Base-by-base conservation (phyloP, 2,888 invertebrate species). In the Cheilosia grossa region DNA sequence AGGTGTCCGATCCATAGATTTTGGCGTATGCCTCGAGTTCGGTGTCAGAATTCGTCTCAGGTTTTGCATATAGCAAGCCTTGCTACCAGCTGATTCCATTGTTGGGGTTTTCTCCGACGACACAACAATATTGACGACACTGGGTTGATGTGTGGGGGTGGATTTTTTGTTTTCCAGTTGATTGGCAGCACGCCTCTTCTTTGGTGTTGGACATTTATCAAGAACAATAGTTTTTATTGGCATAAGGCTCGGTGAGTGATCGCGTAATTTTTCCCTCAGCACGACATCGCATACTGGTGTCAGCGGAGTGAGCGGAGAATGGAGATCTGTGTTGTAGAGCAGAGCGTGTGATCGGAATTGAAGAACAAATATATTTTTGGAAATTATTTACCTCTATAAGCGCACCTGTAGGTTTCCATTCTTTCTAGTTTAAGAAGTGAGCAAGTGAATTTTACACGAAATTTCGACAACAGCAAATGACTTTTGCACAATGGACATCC, bases 321-420 rank as follows among this genome's bases (percentile, higher is more conserved):
- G 85, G 10, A 72, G 85, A 72, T 85, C 85, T 85, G 47, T n/a
- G 37, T 37, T 4, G 37, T 37, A 13, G 13, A 1, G 19, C 1
- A 9, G 17, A 4, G 17, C 17, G 17, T 9, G 6, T 17, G 19
- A 47, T 9, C 17, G 47, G 19, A 47, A 47, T 3, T 44, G 6
- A 44, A 7, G 17, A 7, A 15, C 4, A 44, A 44, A 2, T 0
- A 6, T 7, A 7, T 7, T 5, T 44, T 44, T 44, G 15, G 2
- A 7, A 44, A 44, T 44, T 4, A 2, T 30, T 75, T 80, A 85
- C 85, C 85, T 81, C 85, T 77, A 54, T 85, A 85, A 24, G 85
- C 81, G 19, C 81, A 81, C 6, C 56, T 70, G 33, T 85, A 85
- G 13, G 85, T 75, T 44, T 85, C 85, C 85, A 85, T 82, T 56